Base-by-base conservation (phyloP, 2,888 invertebrate genomes). In the Molanna angustata region DNA sequence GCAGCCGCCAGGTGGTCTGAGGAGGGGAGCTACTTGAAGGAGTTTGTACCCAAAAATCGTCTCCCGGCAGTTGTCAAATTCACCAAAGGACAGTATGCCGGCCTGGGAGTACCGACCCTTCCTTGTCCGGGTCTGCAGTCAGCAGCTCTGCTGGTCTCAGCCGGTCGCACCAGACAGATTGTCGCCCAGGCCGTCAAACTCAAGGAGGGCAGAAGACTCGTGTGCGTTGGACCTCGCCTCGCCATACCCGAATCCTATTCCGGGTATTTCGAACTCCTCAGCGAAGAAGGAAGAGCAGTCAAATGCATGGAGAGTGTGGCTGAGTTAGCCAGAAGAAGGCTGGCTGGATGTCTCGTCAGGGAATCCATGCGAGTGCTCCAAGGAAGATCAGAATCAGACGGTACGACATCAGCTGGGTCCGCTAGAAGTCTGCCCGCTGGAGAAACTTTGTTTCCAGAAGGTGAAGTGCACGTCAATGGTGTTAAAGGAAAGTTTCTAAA, bases 201-300 rank as follows among this genome's bases (percentile, higher is more conserved):
- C 66, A 93, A 93, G 69, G 92, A 92, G 71, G 91, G 91, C 1
- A 80, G 90, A 59, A 79, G 91, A 54, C 84, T 90, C 65, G 87
- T 88, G 27, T 86, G 87, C 63, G 84, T 90, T 19, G 86, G 88
- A 40, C 89, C 90, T 4, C 82, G 93, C 66, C 80, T 95, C 59
- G 88, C 92, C 46, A 93, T 96, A 56, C 95, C 96, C 4, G 89
- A 94, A 64, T 84, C 88, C 1, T 95, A 94, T 69, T 80, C 87
- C 61, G 96, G 96, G 6, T 95, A 90, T 73, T 96, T 96, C 69
- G 95, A 96, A 71, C 80, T 96, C 45, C 76, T 96, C 22, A 94
- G 94, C 66, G 95, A 96, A 72, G 94, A 96, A 71, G 95, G 95
- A 0, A 79, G 91, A 62, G 90, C 94, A 18, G 92, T 94, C 6